Base-by-base conservation (phyloP, 2,888 invertebrate species). In the Rhyacophila evoluta region DNA sequence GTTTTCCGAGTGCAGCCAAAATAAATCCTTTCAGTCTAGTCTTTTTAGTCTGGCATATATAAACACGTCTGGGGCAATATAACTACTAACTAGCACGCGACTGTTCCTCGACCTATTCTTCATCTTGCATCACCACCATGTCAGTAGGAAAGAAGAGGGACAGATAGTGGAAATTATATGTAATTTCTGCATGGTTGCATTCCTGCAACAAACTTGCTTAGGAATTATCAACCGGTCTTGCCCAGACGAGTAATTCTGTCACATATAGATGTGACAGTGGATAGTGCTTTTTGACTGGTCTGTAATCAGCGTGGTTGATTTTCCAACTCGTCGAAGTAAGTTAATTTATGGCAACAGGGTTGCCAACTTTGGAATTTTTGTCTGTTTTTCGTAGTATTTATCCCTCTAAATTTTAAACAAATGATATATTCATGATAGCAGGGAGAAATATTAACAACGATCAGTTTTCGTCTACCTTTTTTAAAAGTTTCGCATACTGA, bases 161-260 rank as follows among this genome's bases (percentile, higher is more conserved):
- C 55, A 25, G 25, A 19, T 15, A 12, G 25, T 55, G 55, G 55
- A 55, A 55, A 55, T 55, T 25, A 10, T 55, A 19, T 55, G 55
- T n/a, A 25, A 25, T 55, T 55, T 15, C 55, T 15, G 10, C 19
- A 25, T 55, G 10, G 10, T 4, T 41, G 25, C 55, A 55, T 55
- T 55, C 55, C 55, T 55, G 55, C 55, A 55, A 55, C 25, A 55
- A 55, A 55, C 55, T 55, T 55, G 55, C 55, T 19, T 55, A 55
- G 55, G 19, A 55, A 3, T 55, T 19, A 55, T 55, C 25, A 55
- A 55, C 55, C 55, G 55, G 55, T 55, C 55, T 55, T 55, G 15
- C 55, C 19, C 25, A 12, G 55, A 19, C 55, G 15, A 55, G 55
- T 19, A 15, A 19, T 55, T 55, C 55, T 25, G 55, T 55, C 55